These are phyloP conservation scores for Synergus umbraculus DNA, from an alignment of 2,888 invertebrate genomes.

Conservation along the genomic window DNA sequence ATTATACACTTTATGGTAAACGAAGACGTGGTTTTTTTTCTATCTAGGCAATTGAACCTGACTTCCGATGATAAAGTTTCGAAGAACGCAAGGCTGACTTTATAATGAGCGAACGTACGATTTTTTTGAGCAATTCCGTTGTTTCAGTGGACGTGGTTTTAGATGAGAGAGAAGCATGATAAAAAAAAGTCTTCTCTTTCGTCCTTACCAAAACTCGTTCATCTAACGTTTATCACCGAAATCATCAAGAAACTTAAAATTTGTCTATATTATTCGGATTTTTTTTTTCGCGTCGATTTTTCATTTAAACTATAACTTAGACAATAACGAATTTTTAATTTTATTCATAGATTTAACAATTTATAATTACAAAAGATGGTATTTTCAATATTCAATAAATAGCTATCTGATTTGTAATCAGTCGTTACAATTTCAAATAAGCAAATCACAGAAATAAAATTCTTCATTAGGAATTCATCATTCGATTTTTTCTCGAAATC, in stretches of 20 bases:
- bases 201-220: constrained; percentile 24
- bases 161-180: constrained; percentile 36
- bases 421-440: neutral
- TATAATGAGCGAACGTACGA: constrained; percentile 1
- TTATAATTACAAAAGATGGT: constrained; percentile 16
- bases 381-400: constrained; percentile 6
- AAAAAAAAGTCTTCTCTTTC: constrained; percentile 36
- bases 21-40: constrained; percentile 28
- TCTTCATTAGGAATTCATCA: neutral
- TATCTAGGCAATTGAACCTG: constrained; percentile 27
- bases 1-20: constrained; percentile 15
- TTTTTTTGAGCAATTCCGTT: constrained; percentile 37
- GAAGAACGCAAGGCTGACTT: constrained; percentile 19
- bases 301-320: constrained; percentile 4
- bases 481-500: neutral
- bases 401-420: neutral
- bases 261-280: constrained; percentile 1
- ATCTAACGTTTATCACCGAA: constrained; percentile 30
- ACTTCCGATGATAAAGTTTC: constrained; percentile 33
- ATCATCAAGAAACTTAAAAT: constrained; percentile 21
- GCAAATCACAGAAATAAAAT: neutral
- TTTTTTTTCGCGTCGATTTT: neutral
- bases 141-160: constrained; percentile 18
- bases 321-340: neutral
- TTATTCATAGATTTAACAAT: constrained; percentile 29